Evolutionary conservation across 2,888 invertebrate genomes (phyloP), one percentile per base, ranked within the genome.

Genomic region (Caenorhabditis sp.): DNA sequence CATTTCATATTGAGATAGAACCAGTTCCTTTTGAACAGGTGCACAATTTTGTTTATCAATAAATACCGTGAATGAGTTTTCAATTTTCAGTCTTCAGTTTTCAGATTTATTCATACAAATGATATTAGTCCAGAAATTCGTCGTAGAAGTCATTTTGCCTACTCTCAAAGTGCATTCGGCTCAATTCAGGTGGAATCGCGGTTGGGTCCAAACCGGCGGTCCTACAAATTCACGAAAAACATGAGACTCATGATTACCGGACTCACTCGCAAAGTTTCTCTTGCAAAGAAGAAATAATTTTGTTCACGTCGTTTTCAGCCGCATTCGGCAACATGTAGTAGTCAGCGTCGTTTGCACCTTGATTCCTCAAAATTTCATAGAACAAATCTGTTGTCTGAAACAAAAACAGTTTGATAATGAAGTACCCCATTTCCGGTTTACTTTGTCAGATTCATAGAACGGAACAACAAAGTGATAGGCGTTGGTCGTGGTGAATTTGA

Each of bases 381-480:
- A 55, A 72, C 32, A 72, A 32, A 24, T 72, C 72, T 7, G 20
- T 56, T 1, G 4, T 35, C 50, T 66, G 9, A 30, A 30, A 37
- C 13, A 62, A 17, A 15, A 22, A n/a, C 13, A 46, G 27, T 20
- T 39, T 41, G 39, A 20, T 27, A 6, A n/a, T n/a, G n/a, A n/a
- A n/a, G n/a, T n/a, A n/a, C n/a, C n/a, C n/a, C n/a, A n/a, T n/a
- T n/a, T n/a, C n/a, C n/a, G n/a, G n/a, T n/a, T n/a, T 15, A 39
- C 27, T 17, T 41, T 50, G 7, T 39, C 71, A 6, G 53, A 37
- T 2, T 74, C 61, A 11, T 74, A 74, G 11, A 74, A 74, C 13
- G 74, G 74, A 48, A 74, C 66, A 3, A 74, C 74, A 46, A 74
- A 74, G 26, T 74, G 74, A 26, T 61, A 61, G 0, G 66, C 66